Conservation (phyloP, 2,888 invertebrate genomes). For the Metellina segmentata region DNA sequence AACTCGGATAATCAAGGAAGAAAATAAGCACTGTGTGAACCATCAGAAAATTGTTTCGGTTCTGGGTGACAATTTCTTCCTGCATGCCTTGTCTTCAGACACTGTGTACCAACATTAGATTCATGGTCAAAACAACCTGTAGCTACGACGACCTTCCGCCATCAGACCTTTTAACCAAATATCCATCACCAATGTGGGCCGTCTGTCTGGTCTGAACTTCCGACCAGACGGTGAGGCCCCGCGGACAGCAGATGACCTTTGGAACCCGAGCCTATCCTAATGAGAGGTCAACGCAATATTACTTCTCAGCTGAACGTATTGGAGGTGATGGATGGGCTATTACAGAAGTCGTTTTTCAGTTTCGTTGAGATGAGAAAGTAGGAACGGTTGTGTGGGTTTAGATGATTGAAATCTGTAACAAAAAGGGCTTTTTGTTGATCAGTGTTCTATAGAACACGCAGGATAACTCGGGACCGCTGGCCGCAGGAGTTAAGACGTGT, state of each 20-base stretch:
- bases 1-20: too few species aligned
- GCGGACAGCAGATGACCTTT: conserved; percentile 41
- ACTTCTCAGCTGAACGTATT: background rate
- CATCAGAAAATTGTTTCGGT: too few species aligned
- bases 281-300: background rate
- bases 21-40: too few species aligned
- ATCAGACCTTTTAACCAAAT: background rate
- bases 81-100: background rate
- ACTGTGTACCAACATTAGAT: conserved; percentile 2
- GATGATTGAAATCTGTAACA: too few species aligned
- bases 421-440: too few species aligned
- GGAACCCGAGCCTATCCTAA: background rate
- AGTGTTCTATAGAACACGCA: too few species aligned
- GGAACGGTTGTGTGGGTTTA: background rate
- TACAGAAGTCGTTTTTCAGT: background rate
- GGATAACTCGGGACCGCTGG: too few species aligned
- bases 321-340: background rate
- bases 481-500: too few species aligned
- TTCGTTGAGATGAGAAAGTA: background rate
- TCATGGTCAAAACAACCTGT: conserved; percentile 7
- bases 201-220: conserved; percentile 55
- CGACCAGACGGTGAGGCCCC: conserved; percentile 54
- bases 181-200: conserved; percentile 4
- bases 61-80: too few species aligned
- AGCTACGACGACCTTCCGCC: conserved; percentile 13